Evolutionary conservation across 2,888 invertebrate species (phyloP), one percentile per base, ranked within the genome.

Genomic region (Trachelus iudaicus): DNA sequence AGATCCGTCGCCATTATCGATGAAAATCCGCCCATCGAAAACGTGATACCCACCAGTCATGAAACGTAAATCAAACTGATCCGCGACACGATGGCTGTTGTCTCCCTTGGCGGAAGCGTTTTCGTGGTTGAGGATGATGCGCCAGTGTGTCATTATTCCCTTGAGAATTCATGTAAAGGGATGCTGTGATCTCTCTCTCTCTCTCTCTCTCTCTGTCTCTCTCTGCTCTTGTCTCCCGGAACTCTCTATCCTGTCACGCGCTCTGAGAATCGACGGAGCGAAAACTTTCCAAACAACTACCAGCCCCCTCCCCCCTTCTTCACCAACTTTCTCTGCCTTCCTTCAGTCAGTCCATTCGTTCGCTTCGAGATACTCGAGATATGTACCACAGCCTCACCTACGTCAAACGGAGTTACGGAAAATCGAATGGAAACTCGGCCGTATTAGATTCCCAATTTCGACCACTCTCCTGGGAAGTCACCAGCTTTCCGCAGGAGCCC

Each of bases 11-110:
- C 87, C 87, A 88, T 88, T 88, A 88, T 87, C 87, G 86, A 84
- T 79, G 23, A 56, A 88, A 87, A 88, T 88, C 88, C 87, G 85
- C 83, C 87, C 85, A 88, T 88, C 88, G 86, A 88, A 85, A 87
- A 86, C 87, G 87, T 87, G 86, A 88, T 86, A 83, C 81, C 82
- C 83, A 83, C 83, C 84, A 84, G 85, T 86, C 79, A 82, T 81
- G 83, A 75, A 81, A 79, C 82, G 85, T 87, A 87, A 87, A 86
- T 88, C 88, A 88, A 87, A 84, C 83, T 81, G 80, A 82, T 76
- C 77, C 30, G 73, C 11, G 30, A 75, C 37, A 73, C 74, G 69
- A 33, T 71, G 68, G 77, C 69, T 30, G 56, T 71, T 15, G 56
- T 56, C 56, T 56, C 23, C 23, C 56, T 56, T 9, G 23, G 6